Evolutionary conservation across 2,797 vertebrate species (phyloP).

Genomic region (Mustela erminea): DNA sequence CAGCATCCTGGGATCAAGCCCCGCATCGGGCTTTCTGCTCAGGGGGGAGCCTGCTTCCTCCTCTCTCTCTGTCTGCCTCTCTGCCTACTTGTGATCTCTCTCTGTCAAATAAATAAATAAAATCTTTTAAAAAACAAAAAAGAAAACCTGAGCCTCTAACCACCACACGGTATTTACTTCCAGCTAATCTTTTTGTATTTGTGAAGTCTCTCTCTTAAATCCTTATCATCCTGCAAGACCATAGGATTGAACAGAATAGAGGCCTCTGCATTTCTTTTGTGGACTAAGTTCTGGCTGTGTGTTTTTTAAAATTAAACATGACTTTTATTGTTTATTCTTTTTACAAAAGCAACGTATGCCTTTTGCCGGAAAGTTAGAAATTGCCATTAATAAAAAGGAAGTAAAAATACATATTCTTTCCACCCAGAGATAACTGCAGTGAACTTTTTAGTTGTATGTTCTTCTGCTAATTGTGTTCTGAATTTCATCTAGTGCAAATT

Average conservation of each 20-base stretch:
- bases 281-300: background rate
- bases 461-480: background rate
- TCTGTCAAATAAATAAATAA: too few relatives aligned
- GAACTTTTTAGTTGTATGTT: background rate
- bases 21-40: too few relatives aligned
- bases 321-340: conserved; percentile 29
- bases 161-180: background rate
- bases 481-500: background rate
- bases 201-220: background rate
- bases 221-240: background rate
- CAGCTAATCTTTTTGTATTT: background rate
- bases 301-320: background rate
- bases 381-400: background rate
- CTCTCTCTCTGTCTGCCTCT: too few relatives aligned
- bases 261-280: background rate
- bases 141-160: background rate
- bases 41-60: too few relatives aligned
- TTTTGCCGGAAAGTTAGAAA: conserved; percentile 45
- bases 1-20: too few relatives aligned
- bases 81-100: too few relatives aligned
- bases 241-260: background rate
- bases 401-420: background rate
- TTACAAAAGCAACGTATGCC: background rate
- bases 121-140: too few relatives aligned
- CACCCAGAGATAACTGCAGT: background rate